Conservation (phyloP, 1,140 invertebrate species). For the Leptopilina boulardi region DNA sequence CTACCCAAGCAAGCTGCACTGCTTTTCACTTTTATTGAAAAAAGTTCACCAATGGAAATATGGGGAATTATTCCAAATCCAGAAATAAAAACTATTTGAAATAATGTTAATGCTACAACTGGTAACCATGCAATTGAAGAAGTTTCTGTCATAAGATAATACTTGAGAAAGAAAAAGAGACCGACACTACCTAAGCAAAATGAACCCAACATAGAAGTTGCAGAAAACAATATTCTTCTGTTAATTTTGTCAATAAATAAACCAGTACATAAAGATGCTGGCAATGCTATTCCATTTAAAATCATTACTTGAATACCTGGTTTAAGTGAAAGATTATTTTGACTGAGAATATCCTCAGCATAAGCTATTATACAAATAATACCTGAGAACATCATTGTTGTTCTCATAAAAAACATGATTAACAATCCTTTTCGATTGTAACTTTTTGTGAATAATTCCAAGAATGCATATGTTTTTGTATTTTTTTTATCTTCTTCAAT, state of each 20-base stretch:
- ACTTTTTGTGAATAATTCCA: neutral
- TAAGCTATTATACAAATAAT: neutral
- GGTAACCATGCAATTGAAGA: neutral
- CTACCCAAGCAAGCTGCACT: too few relatives aligned
- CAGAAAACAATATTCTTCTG: neutral
- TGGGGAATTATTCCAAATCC: too few relatives aligned
- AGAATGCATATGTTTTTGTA: neutral
- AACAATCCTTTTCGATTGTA: neutral
- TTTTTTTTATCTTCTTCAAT: neutral
- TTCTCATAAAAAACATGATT: neutral
- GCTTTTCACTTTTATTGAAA: too few relatives aligned
- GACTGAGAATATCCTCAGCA: neutral
- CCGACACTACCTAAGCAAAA: neutral
- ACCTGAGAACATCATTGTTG: neutral
- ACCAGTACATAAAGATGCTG: neutral
- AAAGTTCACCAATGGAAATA: too few relatives aligned
- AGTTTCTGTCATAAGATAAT: neutral
- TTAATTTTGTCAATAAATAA: neutral
- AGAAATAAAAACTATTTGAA: too few relatives aligned
- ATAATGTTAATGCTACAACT: too few relatives aligned
- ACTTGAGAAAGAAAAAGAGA: neutral
- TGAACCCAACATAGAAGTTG: neutral
- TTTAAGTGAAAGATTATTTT: neutral
- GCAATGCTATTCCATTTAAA: neutral
- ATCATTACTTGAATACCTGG: neutral